Evolutionary conservation across 2,888 invertebrate genomes (phyloP).

Genomic region (Oligia fasciuncula): DNA sequence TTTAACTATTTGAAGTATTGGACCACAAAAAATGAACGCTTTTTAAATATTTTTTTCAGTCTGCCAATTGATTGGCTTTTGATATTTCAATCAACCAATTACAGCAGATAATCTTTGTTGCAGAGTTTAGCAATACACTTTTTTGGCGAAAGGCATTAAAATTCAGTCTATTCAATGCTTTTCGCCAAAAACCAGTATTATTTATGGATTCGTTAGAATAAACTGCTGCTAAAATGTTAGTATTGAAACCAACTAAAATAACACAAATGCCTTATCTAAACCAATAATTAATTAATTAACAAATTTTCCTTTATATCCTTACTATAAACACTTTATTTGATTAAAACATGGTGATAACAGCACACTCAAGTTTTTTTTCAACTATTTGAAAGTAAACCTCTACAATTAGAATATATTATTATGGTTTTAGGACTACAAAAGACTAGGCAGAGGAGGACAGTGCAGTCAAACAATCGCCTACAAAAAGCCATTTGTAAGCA

Average conservation of each 20-base stretch:
- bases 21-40: neutral
- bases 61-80: neutral
- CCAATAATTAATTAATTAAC: neutral
- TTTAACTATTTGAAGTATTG: neutral
- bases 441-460: neutral
- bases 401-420: neutral
- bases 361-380: neutral
- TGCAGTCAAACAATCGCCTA: neutral
- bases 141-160: neutral
- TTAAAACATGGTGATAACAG: neutral
- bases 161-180: neutral
- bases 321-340: neutral
- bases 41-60: neutral
- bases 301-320: neutral
- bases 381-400: neutral
- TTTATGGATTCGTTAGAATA: neutral
- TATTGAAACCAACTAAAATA: neutral
- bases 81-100: neutral
- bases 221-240: neutral
- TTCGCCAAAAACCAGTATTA: too few species aligned
- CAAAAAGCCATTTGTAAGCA: neutral
- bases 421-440: neutral
- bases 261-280: slow-evolving; percentile 20
- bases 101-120: neutral
- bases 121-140: neutral